Conservation (phyloP, 2,113 vertebrate species). For the Xiphophorus couchianus region DNA sequence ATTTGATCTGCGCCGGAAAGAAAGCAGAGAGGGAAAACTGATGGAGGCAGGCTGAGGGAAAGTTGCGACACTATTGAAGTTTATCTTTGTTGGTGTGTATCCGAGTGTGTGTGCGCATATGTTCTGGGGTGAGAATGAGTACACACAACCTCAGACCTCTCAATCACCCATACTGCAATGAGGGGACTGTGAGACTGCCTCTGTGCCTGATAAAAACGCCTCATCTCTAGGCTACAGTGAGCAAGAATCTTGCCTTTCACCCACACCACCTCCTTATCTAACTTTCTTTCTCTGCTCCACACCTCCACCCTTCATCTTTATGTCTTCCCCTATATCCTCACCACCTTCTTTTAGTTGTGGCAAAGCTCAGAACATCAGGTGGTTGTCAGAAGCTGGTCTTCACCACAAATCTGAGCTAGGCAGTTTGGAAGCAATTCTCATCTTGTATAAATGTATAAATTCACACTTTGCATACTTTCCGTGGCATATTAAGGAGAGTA, state of each 20-base stretch:
- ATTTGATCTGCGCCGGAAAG: constrained; percentile 62
- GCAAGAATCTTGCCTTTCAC: constrained; percentile 54
- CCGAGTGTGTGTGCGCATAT: constrained; percentile 18
- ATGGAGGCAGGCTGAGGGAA: constrained; percentile 43
- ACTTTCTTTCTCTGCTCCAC: constrained; percentile 48
- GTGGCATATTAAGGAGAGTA: constrained; percentile 8
- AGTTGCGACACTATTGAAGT: constrained; percentile 65
- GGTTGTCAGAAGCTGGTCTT: constrained; percentile 43
- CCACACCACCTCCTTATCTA: constrained; percentile 59
- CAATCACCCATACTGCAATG: constrained; percentile 77
- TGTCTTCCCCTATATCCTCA: constrained; percentile 17
- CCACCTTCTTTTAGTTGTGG: constrained; percentile 43
- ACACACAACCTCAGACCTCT: constrained; percentile 63
- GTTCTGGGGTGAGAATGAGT: constrained; percentile 27
- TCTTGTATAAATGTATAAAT: background rate
- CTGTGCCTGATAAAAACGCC: constrained; percentile 74
- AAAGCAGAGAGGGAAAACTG: constrained; percentile 31
- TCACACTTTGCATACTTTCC: background rate
- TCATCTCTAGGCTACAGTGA: constrained; percentile 67
- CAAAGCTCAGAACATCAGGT: constrained; percentile 54
- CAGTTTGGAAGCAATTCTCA: constrained; percentile 34
- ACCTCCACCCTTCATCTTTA: constrained; percentile 46
- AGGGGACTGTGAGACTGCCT: constrained; percentile 72
- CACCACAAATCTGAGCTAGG: constrained; percentile 22
- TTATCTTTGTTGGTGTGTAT: constrained; percentile 62